Evolutionary conservation across 37 sponge, comb jelly and placozoan genomes (phyloP), one percentile per base, ranked within the genome.

Genomic region (Aplysina aerophoba): DNA sequence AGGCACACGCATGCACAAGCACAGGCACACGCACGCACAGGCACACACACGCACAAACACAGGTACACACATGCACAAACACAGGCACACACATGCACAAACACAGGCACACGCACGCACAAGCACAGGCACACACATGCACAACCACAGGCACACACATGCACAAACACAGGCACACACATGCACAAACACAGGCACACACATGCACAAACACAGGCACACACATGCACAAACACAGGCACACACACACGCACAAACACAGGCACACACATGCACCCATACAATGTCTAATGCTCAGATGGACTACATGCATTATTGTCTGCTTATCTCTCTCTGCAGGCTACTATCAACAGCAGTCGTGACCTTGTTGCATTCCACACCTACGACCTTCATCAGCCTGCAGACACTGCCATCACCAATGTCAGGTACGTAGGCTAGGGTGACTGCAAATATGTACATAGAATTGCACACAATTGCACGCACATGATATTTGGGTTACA

Each of bases 331-430:
- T 62, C 33, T 73, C 31, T 62, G 13, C 62, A 83, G 88, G 84
- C 89, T 21, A 24, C 82, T 22, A 6, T 77, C 41, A 37, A 54
- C 22, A 65, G 90, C 15, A 25, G 81, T n/a, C 66, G 79, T 39
- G 86, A 86, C 61, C 87, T 92, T 17, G 69, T 86, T 15, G 68
- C 59, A 35, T 84, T 92, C 73, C 81, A 89, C 66, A 68, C 83
- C 4, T 55, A 92, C 2, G 93, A 92, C 79, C 87, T 92, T 56
- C 80, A 87, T 30, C 59, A 63, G 17, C 63, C 84, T 4, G 22
- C 61, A 17, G 87, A 89, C 27, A 68, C 37, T 3, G 87, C 93
- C 63, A 65, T 44, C 34, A 38, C 55, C 20, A 89, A 73, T 72
- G 64, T 92, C 66, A 78, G 79, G 93, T 92, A 44, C 79, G 74